Conservation (phyloP, 2,888 invertebrate species). For the Pandemis cinnamomeana region DNA sequence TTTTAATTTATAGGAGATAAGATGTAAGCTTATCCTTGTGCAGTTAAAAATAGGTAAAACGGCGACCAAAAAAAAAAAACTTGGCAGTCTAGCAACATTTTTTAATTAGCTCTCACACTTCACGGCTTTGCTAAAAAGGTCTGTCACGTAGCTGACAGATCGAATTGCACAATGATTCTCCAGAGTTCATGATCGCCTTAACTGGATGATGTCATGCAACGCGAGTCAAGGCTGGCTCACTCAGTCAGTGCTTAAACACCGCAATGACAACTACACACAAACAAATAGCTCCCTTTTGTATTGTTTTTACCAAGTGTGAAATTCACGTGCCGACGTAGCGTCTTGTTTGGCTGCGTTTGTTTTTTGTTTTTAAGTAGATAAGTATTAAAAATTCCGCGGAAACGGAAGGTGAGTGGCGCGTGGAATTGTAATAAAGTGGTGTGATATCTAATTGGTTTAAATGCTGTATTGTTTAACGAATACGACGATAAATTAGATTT, state of each 20-base stretch:
- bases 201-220: slow-evolving; percentile 65
- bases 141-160: slow-evolving; percentile 26
- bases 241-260: slow-evolving; percentile 61
- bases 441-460: not conserved
- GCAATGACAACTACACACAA: slow-evolving; percentile 72
- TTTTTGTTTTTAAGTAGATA: slow-evolving; percentile 46
- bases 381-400: slow-evolving; percentile 77
- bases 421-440: slow-evolving; percentile 3
- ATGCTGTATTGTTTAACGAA: no score
- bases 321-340: slow-evolving; percentile 70
- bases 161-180: slow-evolving; percentile 27
- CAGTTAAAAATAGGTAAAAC: not conserved
- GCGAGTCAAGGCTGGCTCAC: slow-evolving; percentile 43
- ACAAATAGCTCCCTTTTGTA: slow-evolving; percentile 55
- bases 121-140: slow-evolving; percentile 21
- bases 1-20: no score
- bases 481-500: no score
- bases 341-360: slow-evolving; percentile 47
- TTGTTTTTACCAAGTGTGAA: slow-evolving; percentile 67
- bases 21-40: no score
- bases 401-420: slow-evolving; percentile 77
- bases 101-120: not conserved
- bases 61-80: not conserved
- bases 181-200: slow-evolving; percentile 48
- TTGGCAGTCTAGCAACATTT: not conserved